phyloP scores from a whole-genome alignment of 2,888 invertebrate species.

The Dryocosmus kuriphilus region DNA sequence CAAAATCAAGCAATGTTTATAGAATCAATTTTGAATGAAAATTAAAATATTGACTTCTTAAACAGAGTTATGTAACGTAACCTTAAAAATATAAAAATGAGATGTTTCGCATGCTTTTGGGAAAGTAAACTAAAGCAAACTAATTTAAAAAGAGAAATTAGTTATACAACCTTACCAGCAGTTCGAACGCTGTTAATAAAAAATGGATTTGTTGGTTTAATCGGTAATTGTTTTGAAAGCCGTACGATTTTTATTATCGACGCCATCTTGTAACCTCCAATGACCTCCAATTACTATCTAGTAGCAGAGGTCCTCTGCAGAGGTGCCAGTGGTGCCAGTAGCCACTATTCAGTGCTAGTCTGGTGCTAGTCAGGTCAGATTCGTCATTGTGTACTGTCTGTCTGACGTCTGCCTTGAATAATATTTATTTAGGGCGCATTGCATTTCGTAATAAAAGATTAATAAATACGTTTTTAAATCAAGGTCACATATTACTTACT shows the following conservation, averaged over 20 bases:
- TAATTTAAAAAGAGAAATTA: not conserved
- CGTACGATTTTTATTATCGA: slow-evolving; percentile 5
- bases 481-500: not conserved
- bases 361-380: too few relatives aligned
- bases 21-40: not conserved
- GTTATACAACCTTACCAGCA: slow-evolving; percentile 4
- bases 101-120: not conserved
- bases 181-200: slow-evolving; percentile 15
- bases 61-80: slow-evolving; percentile 28
- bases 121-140: not conserved
- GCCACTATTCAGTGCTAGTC: too few relatives aligned
- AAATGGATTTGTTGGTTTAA: slow-evolving; percentile 3
- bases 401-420: too few relatives aligned
- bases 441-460: too few relatives aligned
- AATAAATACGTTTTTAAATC: too few relatives aligned
- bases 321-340: too few relatives aligned
- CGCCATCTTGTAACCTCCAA: slow-evolving; percentile 29
- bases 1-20: not conserved
- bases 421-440: too few relatives aligned
- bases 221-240: slow-evolving; percentile 34
- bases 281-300: too few relatives aligned
- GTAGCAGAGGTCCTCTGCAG: too few relatives aligned
- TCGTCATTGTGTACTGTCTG: too few relatives aligned
- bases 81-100: not conserved
- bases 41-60: not conserved